Evolutionary conservation across 2,113 vertebrate genomes (phyloP).

Genomic region (Mola mola): DNA sequence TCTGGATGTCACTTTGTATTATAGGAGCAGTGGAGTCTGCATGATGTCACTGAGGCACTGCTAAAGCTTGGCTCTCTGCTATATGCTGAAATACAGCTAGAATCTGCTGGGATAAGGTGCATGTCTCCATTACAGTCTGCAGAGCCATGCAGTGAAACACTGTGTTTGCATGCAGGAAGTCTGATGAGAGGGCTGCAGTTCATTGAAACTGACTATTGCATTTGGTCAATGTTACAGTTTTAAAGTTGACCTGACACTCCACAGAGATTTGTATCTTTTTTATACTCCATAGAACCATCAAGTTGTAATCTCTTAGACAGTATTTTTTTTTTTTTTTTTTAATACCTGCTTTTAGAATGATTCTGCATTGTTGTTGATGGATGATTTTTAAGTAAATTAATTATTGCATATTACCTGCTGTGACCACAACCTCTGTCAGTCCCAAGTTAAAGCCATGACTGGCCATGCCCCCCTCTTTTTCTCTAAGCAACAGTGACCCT

Average conservation of each 20-base stretch:
- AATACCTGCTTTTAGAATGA: background rate
- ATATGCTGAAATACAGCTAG: too few species aligned
- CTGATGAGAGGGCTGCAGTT: background rate
- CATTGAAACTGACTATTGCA: too few species aligned
- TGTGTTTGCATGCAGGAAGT: constrained; percentile 1
- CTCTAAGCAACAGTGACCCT: constrained; percentile 61
- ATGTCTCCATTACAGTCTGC: constrained; percentile 16
- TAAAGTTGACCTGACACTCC: background rate
- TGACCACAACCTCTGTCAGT: constrained; percentile 17
- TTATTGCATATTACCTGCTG: constrained; percentile 45
- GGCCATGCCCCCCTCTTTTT: constrained; percentile 54
- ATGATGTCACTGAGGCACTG: constrained; percentile 42
- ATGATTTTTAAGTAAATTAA: too few species aligned
- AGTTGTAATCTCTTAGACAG: background rate
- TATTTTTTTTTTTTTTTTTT: background rate
- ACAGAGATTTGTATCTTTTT: background rate
- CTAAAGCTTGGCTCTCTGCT: background rate
- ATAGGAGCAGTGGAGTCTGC: background rate
- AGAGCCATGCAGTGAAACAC: constrained; percentile 15
- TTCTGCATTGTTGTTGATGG: constrained; percentile 3
- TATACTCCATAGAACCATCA: background rate
- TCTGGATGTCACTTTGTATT: background rate
- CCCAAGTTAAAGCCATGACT: constrained; percentile 35
- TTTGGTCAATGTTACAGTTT: too few species aligned
- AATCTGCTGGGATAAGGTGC: background rate